Conservation (phyloP, 2,888 invertebrate genomes). For the Caenorhabditis sp. region DNA sequence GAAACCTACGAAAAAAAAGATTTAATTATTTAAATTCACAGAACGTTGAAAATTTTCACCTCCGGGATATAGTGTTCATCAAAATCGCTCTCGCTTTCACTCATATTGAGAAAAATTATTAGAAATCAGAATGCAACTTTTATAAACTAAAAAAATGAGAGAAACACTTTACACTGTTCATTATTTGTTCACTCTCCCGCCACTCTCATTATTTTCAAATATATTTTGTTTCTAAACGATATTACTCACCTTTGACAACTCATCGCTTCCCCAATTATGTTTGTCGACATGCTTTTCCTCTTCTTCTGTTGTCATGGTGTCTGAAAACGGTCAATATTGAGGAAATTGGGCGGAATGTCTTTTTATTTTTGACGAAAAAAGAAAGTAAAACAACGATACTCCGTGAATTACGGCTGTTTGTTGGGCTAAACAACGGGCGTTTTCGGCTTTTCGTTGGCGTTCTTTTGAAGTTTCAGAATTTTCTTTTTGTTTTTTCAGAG, state of each 20-base stretch:
- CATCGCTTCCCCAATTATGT: conserved; percentile 62
- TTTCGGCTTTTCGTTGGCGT: background rate
- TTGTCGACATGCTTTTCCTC: conserved; percentile 53
- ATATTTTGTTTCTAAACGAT: conserved; percentile 2
- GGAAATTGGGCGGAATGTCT: background rate
- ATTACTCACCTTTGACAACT: conserved; percentile 54
- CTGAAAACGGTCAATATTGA: conserved; percentile 6
- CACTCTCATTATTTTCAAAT: background rate
- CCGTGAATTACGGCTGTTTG: background rate
- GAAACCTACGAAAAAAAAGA: conserved; percentile 37
- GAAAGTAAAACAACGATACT: background rate
- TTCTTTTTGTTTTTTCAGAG: too few relatives aligned
- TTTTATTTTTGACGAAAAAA: background rate
- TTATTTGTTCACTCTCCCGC: background rate
- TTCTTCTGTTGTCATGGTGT: conserved; percentile 29
- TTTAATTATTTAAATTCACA: background rate
- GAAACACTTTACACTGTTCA: background rate
- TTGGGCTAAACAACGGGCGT: background rate
- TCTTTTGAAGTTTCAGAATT: too few relatives aligned
- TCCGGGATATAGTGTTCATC: conserved; percentile 38
- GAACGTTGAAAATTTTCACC: conserved; percentile 15
- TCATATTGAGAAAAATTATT: conserved; percentile 8
- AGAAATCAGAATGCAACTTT: too few relatives aligned
- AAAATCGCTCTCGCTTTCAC: conserved; percentile 29
- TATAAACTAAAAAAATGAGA: background rate